Base-by-base conservation (phyloP, 1,140 invertebrate genomes). In the Diuraphis noxia region DNA sequence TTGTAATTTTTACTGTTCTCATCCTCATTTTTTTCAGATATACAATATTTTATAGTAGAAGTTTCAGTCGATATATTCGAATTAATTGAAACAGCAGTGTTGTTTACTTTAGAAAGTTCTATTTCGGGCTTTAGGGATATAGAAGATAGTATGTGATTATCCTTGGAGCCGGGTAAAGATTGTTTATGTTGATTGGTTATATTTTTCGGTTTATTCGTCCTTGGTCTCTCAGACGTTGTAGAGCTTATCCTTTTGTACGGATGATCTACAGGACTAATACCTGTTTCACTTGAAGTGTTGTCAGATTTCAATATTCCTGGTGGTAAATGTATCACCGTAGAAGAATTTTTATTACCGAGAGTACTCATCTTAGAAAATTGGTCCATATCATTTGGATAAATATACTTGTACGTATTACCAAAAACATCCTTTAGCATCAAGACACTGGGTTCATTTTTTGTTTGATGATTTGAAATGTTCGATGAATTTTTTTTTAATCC, bases 361-460 rank as follows among this genome's bases (percentile, higher is more conserved):
- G 56, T 72, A 72, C 56, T 72, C 56, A 72, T 72, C 30, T 72
- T 72, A 72, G 56, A 72, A 72, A 72, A 72, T 72, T 72, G 56
- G 56, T 72, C 30, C 56, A 72, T 72, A 72, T 72, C 56, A 72
- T 72, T 72, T 72, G 56, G 56, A 17, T 72, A 72, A 72, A 72
- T 72, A 72, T 72, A 72, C 13, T 72, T 72, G n/a, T 72, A 72
- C 56, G 13, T 72, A 72, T 72, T 72, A 72, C 56, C 56, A 0
- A n/a, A 13, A 34, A 17, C 5, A 72, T 72, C 56, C n/a, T 72
- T n/a, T 17, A 72, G n/a, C 4, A 72, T 72, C 56, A 72, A 72
- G 5, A 72, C 13, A 72, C 56, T 72, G 17, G 56, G 56, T n/a
- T 72, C 56, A 21, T 72, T 72, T 72, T 72, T 72, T 1, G 30